Evolutionary conservation across 2,797 vertebrate species (phyloP), one percentile per base, ranked within the genome.

Genomic region (Mastacembelus armatus): DNA sequence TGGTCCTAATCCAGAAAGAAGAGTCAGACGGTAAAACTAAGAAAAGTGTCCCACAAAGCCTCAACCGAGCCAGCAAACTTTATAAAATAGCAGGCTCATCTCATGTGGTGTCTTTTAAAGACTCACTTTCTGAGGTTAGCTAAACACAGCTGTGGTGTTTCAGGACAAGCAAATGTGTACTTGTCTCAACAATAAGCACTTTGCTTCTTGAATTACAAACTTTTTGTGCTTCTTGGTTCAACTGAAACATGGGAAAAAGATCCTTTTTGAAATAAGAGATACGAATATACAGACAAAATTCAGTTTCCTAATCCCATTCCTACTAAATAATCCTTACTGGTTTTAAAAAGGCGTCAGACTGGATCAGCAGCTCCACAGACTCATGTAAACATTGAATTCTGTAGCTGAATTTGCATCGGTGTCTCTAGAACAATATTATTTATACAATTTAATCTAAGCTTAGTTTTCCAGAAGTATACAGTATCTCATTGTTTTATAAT

Each of bases 131-230:
- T 88, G 84, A 86, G 91, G 86, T 91, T 87, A 88, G 89, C 86
- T 89, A 89, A 91, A 92, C 89, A 92, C 89, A 91, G 89, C 89
- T 92, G 90, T 90, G 87, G 82, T 81, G 56, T 90, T 88, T 91
- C 78, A 87, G 82, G 85, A 88, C 86, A 79, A 85, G 78, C 78
- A 82, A 90, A 89, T 86, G 83, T 87, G 88, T 89, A 91, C 82
- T 91, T 88, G 82, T 90, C 85, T 85, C 85, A 90, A 90, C 87
- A 91, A 88, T 86, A 79, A 88, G 77, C 82, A 78, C 84, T 84
- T 77, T 65, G 78, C 72, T 81, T 76, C 83, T 75, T 74, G 70
- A 84, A 78, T 84, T 79, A 72, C 78, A 85, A 86, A 81, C 65
- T 58, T 72, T 80, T 57, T 59, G 64, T 42, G 38, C 76, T 54